These are phyloP conservation scores for Astyanax mexicanus DNA, from an alignment of 2,797 vertebrate species.

Conservation along the genomic window DNA sequence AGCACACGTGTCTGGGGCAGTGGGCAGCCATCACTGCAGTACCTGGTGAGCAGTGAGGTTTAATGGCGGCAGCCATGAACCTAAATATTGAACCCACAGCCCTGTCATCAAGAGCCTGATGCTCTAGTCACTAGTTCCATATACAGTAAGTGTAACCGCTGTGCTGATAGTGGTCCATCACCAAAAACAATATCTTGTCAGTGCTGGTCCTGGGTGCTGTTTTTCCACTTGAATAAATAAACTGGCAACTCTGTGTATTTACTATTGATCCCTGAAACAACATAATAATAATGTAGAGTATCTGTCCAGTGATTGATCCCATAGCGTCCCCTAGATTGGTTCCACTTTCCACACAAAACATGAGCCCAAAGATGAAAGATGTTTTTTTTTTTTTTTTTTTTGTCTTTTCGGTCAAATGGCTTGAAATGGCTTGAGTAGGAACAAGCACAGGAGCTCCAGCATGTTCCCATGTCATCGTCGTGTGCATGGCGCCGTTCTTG, in stretches of 20 bases:
- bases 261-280: not conserved
- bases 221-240: not conserved
- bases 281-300: not conserved
- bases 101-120: too few relatives aligned
- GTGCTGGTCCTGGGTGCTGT: not conserved
- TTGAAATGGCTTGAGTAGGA: slow-evolving; percentile 2
- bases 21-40: too few relatives aligned
- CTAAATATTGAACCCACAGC: too few relatives aligned
- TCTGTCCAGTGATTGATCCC: not conserved
- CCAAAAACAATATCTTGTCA: not conserved
- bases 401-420: not conserved
- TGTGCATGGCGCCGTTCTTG: slow-evolving; percentile 51
- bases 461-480: slow-evolving; percentile 46
- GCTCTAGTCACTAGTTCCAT: too few relatives aligned
- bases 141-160: not conserved
- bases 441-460: slow-evolving; percentile 25
- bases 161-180: not conserved
- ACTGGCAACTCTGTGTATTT: not conserved
- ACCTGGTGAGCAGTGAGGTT: too few relatives aligned
- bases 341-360: too few relatives aligned
- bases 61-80: too few relatives aligned
- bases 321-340: not conserved
- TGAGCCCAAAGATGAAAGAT: too few relatives aligned
- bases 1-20: too few relatives aligned
- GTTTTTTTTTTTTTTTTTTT: too few relatives aligned